Base-by-base conservation (phyloP, 2,113 vertebrate genomes). In the Oxyura jamaicensis region DNA sequence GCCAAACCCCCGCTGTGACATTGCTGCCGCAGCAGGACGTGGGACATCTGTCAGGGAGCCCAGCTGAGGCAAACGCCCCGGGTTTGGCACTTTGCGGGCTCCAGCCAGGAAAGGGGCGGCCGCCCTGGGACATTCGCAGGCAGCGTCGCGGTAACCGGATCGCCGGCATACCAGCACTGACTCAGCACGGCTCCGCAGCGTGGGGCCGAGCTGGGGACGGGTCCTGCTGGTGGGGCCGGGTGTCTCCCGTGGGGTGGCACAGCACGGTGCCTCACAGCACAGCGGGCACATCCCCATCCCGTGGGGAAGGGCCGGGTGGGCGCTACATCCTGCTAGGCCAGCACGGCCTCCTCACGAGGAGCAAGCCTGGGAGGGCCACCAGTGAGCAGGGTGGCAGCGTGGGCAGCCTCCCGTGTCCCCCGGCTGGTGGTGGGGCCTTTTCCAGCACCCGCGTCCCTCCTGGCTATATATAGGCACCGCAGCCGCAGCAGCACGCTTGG, bases 151-250 rank as follows among this genome's bases (percentile, higher is more conserved):
- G 96, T 96, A 96, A 96, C 91, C 74, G 74, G 93, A 95, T 96
- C 84, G 59, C 91, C 59, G 87, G 87, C 93, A 92, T 91, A 72
- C 69, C 96, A 91, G 66, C 71, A 20, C 91, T 96, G 96, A 96
- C 93, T 96, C 96, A 96, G 93, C 96, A 67, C 6, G 7, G 86
- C 77, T 52, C 90, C 50, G 13, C 50, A 10, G 50, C 23, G 50
- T 52, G 23, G 50, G 50, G 50, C 50, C 52, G 52, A 55, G 52
- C 52, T 29, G 52, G 75, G 83, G 77, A 94, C 91, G 89, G 90
- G 93, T 93, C 93, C 87, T 68, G 81, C 95, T 60, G 63, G 93
- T 5, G 2, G 22, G 81, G 86, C 81, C 19, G 77, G 85, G 75
- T 25, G 92, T 62, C 66, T 90, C 66, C 82, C 10, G 0, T 4